phyloP scores from a whole-genome alignment of 2,113 vertebrate genomes.

The Microcebus jonahi region DNA sequence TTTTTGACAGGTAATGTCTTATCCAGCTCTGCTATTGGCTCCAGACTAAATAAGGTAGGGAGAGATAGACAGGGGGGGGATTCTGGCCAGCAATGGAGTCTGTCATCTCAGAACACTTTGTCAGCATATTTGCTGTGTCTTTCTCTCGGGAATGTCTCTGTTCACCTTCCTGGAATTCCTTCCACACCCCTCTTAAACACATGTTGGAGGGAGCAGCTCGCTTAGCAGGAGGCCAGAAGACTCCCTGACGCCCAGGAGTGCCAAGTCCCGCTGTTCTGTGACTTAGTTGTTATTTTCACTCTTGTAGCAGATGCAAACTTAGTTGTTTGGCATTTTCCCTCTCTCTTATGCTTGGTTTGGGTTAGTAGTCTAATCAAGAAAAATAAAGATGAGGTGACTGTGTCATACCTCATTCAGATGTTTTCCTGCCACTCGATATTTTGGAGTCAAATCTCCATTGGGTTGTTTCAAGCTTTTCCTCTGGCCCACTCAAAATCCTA shows the following conservation, averaged over 20 bases:
- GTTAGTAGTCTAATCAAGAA: not conserved
- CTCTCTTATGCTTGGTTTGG: not conserved
- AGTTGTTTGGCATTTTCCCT: not conserved
- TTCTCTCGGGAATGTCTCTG: not conserved
- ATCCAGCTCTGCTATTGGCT: not conserved
- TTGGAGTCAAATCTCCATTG: not conserved
- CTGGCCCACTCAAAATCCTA: too few relatives aligned
- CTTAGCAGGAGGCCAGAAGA: not conserved
- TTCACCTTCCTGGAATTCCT: not conserved
- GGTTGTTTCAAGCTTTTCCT: not conserved
- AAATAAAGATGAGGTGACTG: not conserved
- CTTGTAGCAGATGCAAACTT: not conserved
- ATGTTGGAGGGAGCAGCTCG: not conserved
- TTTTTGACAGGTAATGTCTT: not conserved
- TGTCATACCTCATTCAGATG: not conserved
- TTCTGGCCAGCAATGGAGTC: not conserved
- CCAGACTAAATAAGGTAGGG: not conserved
- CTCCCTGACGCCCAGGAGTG: not conserved
- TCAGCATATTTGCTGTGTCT: not conserved
- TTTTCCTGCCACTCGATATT: not conserved
- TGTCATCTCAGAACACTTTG: not conserved
- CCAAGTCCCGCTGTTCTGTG: not conserved
- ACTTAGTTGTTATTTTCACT: not conserved
- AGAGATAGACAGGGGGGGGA: not conserved
- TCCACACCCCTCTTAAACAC: not conserved